Conservation (phyloP, 2,113 vertebrate genomes). For the Podarcis cretensis region DNA sequence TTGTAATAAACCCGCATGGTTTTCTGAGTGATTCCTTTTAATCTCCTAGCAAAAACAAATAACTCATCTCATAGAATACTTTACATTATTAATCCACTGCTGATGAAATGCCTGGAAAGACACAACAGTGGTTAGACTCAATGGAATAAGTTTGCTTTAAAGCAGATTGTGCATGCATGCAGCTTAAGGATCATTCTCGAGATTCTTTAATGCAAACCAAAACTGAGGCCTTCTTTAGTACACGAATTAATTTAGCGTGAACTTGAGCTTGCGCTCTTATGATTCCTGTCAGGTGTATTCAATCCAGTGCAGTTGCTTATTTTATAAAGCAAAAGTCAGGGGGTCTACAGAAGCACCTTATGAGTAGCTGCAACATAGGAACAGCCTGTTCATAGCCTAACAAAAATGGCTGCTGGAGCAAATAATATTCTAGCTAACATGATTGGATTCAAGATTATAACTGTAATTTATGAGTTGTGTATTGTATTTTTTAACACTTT, state of each 20-base stretch:
- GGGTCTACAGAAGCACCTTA: not conserved
- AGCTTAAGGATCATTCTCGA: not conserved
- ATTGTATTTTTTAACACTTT: constrained; percentile 73
- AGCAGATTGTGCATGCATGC: not conserved
- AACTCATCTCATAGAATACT: constrained; percentile 49
- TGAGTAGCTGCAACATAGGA: not conserved
- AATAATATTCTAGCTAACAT: constrained; percentile 62
- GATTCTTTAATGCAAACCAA: not conserved
- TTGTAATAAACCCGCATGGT: constrained; percentile 60
- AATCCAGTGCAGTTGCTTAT: not conserved
- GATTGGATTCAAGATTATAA: constrained; percentile 65
- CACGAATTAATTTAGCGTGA: not conserved
- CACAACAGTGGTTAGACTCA: not conserved
- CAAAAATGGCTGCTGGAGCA: constrained; percentile 41
- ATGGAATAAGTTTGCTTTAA: constrained; percentile 18
- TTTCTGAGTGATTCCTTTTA: constrained; percentile 62
- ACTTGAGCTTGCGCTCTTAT: not conserved
- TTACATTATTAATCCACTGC: constrained; percentile 56
- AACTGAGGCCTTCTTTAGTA: not conserved
- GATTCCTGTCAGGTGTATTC: not conserved
- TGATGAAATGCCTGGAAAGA: constrained; percentile 5
- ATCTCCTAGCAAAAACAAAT: constrained; percentile 63
- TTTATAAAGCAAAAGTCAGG: not conserved
- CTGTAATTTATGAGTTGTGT: constrained; percentile 76
- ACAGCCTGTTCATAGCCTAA: constrained; percentile 53